These are phyloP conservation scores for Marronus borbonicus DNA, from an alignment of 2,888 invertebrate genomes.

Conservation along the genomic window DNA sequence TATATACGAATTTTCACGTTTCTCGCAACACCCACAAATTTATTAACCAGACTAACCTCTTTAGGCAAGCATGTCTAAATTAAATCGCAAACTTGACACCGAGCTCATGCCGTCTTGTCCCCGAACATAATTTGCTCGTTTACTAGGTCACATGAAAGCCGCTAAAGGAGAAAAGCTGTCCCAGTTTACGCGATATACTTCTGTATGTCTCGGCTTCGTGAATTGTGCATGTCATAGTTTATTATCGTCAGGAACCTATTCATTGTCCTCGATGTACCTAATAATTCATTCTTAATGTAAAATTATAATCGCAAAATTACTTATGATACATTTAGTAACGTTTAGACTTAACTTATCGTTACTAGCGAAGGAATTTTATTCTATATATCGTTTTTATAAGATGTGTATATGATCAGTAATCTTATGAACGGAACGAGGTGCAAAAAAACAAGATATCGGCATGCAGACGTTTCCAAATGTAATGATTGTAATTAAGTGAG, in stretches of 20 bases:
- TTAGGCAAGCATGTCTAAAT: slow-evolving; percentile 12
- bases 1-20: not conserved
- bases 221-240: slow-evolving; percentile 7
- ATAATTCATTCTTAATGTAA: slow-evolving; percentile 6
- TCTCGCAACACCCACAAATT: not conserved
- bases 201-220: not conserved
- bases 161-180: slow-evolving; percentile 25
- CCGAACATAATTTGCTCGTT: slow-evolving; percentile 19
- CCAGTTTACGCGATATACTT: slow-evolving; percentile 26
- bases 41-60: not conserved
- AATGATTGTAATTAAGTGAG: too few relatives aligned
- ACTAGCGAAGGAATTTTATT: too few relatives aligned
- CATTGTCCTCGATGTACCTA: not conserved
- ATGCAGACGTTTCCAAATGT: too few relatives aligned
- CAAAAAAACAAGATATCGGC: too few relatives aligned
- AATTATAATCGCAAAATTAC: too few relatives aligned
- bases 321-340: too few relatives aligned
- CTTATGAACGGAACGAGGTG: too few relatives aligned
- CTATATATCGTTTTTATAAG: too few relatives aligned
- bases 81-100: slow-evolving; percentile 36
- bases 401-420: too few relatives aligned
- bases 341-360: too few relatives aligned
- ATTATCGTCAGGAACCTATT: not conserved
- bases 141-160: slow-evolving; percentile 28
- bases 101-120: slow-evolving; percentile 31